Percentiles rank a stretch among this genome's conserved stretches.
Conservation (phyloP, 1,140 invertebrate genomes). For the Adoxophyes honmai region DNA sequence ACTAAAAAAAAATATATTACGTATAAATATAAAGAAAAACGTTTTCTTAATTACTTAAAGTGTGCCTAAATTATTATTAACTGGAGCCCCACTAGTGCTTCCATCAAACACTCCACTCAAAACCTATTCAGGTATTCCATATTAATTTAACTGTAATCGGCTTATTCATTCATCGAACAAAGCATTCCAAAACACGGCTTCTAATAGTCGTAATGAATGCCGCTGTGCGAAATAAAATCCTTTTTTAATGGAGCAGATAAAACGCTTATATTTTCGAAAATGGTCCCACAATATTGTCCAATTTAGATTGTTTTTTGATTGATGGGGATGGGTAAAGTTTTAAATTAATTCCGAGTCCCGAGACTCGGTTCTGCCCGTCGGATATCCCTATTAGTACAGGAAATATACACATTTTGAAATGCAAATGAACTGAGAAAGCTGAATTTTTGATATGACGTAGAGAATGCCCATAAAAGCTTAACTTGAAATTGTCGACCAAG, state of each 20-base stretch:
- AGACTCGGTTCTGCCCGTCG: constrained; percentile 17
- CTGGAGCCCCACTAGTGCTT: too few relatives aligned
- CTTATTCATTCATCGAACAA: neutral
- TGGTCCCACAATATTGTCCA: constrained; percentile 37
- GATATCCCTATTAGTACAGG: too few relatives aligned
- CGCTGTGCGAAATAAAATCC: constrained; percentile 27
- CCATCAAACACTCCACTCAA: neutral
- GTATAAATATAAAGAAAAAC: too few relatives aligned
- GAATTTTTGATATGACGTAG: too few relatives aligned
- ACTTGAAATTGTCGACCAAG: too few relatives aligned
- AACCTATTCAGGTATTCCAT: neutral
- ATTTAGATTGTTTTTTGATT: constrained; percentile 58
- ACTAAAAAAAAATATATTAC: too few relatives aligned
- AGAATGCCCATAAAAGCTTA: too few relatives aligned
- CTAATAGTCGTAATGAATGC: constrained; percentile 9
- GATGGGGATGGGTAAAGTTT: constrained; percentile 45
- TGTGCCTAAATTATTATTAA: too few relatives aligned
- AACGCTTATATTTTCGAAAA: constrained; percentile 25
- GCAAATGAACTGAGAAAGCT: too few relatives aligned
- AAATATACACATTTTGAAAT: too few relatives aligned
- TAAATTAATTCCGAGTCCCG: constrained; percentile 37
- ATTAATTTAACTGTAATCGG: neutral
- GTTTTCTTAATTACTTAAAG: too few relatives aligned
- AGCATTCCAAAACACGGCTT: neutral
- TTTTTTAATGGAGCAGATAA: constrained; percentile 27